These are phyloP conservation scores for Microcebus murinus DNA, from an alignment of 2,113 vertebrate genomes.

Conservation along the genomic window DNA sequence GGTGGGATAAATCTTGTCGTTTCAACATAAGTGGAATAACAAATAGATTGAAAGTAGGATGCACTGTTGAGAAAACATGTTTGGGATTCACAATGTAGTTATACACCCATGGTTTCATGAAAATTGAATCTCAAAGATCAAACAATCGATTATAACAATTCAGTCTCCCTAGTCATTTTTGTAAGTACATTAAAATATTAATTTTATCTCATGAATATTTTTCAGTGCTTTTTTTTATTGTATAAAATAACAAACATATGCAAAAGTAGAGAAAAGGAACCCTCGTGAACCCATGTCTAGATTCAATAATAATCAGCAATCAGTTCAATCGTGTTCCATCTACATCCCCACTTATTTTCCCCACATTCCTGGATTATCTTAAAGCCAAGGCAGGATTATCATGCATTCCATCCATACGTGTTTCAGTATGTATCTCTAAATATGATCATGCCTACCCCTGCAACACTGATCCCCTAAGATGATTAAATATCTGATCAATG, in stretches of 20 bases:
- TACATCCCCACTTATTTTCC: background rate
- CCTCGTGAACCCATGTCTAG: background rate
- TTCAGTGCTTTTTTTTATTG: background rate
- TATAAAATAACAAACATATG: background rate
- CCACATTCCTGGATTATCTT: background rate
- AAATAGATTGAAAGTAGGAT: constrained; percentile 1
- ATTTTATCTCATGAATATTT: background rate
- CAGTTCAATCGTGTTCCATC: fast-evolving
- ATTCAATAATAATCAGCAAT: background rate
- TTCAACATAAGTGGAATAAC: constrained; percentile 50
- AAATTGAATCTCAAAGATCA: background rate
- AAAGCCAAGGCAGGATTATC: background rate
- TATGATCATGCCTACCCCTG: background rate
- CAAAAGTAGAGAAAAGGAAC: background rate
- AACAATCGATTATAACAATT: background rate
- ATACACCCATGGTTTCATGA: background rate
- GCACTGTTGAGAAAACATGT: background rate
- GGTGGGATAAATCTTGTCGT: constrained; percentile 50
- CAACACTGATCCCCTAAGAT: background rate
- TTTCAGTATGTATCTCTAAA: background rate
- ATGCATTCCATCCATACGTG: background rate
- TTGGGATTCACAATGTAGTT: background rate
- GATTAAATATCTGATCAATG: background rate
- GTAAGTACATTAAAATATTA: background rate
- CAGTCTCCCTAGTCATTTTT: background rate